phyloP scores from a whole-genome alignment of 1,140 invertebrate genomes.

The Leptinotarsa lineolata region DNA sequence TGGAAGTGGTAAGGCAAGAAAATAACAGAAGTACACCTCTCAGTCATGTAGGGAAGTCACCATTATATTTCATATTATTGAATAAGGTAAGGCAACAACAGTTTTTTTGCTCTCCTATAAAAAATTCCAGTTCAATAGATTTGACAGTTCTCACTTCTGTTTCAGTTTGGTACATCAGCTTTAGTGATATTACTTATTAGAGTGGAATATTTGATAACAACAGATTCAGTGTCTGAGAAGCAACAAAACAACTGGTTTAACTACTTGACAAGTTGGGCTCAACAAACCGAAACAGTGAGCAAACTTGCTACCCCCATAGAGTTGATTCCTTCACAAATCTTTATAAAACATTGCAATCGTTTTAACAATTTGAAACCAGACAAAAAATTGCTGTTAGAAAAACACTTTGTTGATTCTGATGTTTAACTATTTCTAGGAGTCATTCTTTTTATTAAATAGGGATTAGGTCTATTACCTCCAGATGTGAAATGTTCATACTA shows the following conservation, averaged over 20 bases:
- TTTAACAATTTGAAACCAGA: conserved; percentile 44
- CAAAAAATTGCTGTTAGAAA: conserved; percentile 43
- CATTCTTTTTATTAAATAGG: too few species aligned
- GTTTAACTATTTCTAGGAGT: too few species aligned
- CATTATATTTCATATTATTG: conserved; percentile 50
- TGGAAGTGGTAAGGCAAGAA: conserved; percentile 47
- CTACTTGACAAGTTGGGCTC: conserved; percentile 48
- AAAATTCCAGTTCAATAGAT: background rate
- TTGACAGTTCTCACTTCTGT: conserved; percentile 29
- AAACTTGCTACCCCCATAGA: conserved; percentile 49
- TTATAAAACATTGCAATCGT: conserved; percentile 48
- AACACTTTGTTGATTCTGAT: conserved; percentile 42
- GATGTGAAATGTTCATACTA: too few species aligned
- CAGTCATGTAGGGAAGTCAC: conserved; percentile 50
- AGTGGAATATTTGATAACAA: conserved; percentile 48
- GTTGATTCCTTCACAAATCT: conserved; percentile 45
- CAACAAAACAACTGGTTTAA: conserved; percentile 48
- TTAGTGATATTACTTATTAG: conserved; percentile 48
- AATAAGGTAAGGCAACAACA: conserved; percentile 48
- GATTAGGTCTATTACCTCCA: too few species aligned
- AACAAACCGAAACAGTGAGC: conserved; percentile 39
- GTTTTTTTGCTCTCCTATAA: conserved; percentile 9
- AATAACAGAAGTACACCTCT: conserved; percentile 52
- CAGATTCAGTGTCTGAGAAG: conserved; percentile 43
- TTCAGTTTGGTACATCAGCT: conserved; percentile 52